Evolutionary conservation across 37 sponge, comb jelly and placozoan species (phyloP).

Genomic region (Aphrocallistes beatrix): DNA sequence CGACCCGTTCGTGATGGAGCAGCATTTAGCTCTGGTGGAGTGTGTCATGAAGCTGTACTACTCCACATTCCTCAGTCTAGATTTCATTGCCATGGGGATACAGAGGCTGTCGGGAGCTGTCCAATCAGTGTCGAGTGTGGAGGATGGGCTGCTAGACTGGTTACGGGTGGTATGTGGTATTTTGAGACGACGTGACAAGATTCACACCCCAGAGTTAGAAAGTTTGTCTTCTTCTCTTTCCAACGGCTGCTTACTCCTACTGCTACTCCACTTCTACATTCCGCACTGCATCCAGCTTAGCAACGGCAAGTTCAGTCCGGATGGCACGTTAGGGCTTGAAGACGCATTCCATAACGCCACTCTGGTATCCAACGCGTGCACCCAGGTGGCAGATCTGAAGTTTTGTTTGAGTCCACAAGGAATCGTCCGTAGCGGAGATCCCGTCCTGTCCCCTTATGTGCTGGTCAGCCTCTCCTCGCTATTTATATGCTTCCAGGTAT

Average conservation of each 20-base stretch:
- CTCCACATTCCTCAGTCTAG: background rate
- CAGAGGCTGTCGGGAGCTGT: background rate
- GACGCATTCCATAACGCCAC: conserved; percentile 3
- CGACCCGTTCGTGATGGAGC: background rate
- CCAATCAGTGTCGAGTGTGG: background rate
- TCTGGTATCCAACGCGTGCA: conserved; percentile 3
- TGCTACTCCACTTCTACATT: background rate
- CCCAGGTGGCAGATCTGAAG: background rate
- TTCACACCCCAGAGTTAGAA: background rate
- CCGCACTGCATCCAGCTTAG: background rate
- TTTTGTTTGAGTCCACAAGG: background rate
- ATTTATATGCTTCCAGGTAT: background rate
- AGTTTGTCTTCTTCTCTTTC: background rate
- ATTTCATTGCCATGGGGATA: background rate
- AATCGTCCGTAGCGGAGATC: background rate
- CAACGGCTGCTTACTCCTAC: background rate
- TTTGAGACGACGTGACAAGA: background rate
- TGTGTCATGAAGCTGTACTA: background rate
- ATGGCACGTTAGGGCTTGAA: background rate
- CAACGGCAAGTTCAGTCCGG: background rate
- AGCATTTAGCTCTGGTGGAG: background rate
- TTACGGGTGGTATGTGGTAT: background rate
- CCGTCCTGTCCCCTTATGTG: background rate
- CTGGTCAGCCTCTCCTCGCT: background rate
- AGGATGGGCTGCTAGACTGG: background rate